A percentile compares a stretch with the other conserved stretches of the same genome.
phyloP scores from a whole-genome alignment of 2,113 vertebrate species.

The Daphoenositta chrysoptera region DNA sequence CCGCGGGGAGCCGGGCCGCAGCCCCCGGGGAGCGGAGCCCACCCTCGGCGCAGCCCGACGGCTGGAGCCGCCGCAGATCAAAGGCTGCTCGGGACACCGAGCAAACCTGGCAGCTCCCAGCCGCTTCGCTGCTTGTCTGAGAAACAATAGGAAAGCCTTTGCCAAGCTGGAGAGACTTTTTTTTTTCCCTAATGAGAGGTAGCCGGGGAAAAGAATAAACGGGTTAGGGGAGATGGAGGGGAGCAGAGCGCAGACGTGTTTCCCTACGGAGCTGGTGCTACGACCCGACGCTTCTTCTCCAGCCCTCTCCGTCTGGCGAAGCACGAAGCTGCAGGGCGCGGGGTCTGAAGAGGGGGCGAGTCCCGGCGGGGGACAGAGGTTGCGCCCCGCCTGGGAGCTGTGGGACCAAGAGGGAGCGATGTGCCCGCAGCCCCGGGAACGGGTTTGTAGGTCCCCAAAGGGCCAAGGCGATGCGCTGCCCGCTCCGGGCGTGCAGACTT shows the following conservation, averaged over 20 bases:
- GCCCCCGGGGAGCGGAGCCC: not conserved
- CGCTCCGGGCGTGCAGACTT: not conserved
- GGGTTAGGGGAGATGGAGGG: not conserved
- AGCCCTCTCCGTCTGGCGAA: not conserved
- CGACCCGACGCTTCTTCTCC: not conserved
- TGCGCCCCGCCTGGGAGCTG: not conserved
- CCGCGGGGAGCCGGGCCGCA: not conserved
- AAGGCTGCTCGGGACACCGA: not conserved
- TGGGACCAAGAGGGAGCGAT: not conserved
- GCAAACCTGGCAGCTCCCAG: not conserved
- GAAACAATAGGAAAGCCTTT: constrained; percentile 42
- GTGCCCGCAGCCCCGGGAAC: not conserved
- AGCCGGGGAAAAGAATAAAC: not conserved
- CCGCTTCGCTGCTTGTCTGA: not conserved
- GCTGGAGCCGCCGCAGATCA: not conserved
- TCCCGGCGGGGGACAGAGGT: not conserved
- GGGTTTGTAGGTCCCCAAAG: too few species aligned
- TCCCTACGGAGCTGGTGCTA: not conserved
- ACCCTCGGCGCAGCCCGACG: not conserved
- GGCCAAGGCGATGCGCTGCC: not conserved
- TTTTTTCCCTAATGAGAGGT: not conserved
- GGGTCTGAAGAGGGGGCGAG: not conserved
- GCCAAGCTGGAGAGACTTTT: not conserved
- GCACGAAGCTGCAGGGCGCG: not conserved
- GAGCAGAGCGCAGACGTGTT: not conserved